phyloP scores from a whole-genome alignment of 2,797 vertebrate genomes.

The Anguilla anguilla region DNA sequence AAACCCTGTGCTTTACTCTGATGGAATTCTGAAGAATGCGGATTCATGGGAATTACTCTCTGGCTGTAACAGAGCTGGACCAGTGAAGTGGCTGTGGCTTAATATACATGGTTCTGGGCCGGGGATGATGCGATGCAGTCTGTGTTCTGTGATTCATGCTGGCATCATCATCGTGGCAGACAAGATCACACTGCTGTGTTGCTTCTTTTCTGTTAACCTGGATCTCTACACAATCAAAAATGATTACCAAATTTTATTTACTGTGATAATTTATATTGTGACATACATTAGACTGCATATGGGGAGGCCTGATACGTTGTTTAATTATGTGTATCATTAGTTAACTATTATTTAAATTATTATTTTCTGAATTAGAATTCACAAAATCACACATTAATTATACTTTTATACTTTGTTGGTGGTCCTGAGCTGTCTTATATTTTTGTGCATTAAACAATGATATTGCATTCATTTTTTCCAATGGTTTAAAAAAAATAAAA shows the following conservation, averaged over 20 bases:
- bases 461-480: not conserved
- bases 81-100: not conserved
- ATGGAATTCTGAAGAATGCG: not conserved
- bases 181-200: not conserved
- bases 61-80: not conserved
- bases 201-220: not conserved
- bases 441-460: not conserved
- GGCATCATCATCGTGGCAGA: not conserved
- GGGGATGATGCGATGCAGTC: not conserved
- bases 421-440: not conserved
- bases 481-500: not conserved
- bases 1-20: not conserved
- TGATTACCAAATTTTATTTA: not conserved
- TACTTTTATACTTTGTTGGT: not conserved
- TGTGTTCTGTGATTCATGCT: constrained; percentile 7
- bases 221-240: not conserved
- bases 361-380: not conserved
- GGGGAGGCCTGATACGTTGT: not conserved
- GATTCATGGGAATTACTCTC: not conserved
- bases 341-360: not conserved
- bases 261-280: not conserved
- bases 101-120: not conserved
- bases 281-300: not conserved
- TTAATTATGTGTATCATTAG: not conserved
- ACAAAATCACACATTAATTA: not conserved